Percentiles rank a stretch among this genome's conserved stretches.
These are phyloP conservation scores for Noctua janthina DNA, from an alignment of 2,888 invertebrate genomes.

Conservation along the genomic window DNA sequence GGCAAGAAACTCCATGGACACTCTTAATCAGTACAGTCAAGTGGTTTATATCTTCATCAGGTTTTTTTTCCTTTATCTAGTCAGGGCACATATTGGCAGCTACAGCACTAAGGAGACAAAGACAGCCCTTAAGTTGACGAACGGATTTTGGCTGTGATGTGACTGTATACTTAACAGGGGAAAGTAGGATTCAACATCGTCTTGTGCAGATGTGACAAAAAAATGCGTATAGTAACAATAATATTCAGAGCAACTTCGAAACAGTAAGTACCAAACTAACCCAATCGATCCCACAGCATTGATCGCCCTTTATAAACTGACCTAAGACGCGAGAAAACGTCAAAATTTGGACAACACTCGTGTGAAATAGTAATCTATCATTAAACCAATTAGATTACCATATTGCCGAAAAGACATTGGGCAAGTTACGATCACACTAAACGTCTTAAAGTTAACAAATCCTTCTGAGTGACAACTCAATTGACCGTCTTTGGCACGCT, in stretches of 20 bases:
- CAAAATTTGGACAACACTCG: constrained; percentile 6
- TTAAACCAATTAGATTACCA: constrained; percentile 61
- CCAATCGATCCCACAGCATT: neutral
- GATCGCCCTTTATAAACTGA: neutral
- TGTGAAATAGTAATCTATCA: constrained; percentile 43
- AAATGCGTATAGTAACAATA: neutral
- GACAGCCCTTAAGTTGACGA: neutral
- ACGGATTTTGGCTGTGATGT: neutral
- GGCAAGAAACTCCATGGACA: no score
- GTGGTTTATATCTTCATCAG: neutral
- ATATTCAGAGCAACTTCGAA: neutral
- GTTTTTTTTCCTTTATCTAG: neutral
- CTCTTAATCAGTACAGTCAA: neutral
- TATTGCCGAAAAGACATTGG: constrained; percentile 48
- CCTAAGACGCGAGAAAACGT: neutral
- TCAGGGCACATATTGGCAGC: neutral
- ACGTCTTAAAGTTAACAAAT: constrained; percentile 69
- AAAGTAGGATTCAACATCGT: neutral
- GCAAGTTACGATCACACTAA: constrained; percentile 63
- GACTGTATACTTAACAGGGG: neutral
- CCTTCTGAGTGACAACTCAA: constrained; percentile 77
- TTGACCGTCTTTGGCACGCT: constrained; percentile 56
- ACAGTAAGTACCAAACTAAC: neutral
- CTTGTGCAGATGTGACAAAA: neutral
- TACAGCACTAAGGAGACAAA: neutral